phyloP scores from a whole-genome alignment of 2,113 vertebrate species.

The Psittacus erithacus region DNA sequence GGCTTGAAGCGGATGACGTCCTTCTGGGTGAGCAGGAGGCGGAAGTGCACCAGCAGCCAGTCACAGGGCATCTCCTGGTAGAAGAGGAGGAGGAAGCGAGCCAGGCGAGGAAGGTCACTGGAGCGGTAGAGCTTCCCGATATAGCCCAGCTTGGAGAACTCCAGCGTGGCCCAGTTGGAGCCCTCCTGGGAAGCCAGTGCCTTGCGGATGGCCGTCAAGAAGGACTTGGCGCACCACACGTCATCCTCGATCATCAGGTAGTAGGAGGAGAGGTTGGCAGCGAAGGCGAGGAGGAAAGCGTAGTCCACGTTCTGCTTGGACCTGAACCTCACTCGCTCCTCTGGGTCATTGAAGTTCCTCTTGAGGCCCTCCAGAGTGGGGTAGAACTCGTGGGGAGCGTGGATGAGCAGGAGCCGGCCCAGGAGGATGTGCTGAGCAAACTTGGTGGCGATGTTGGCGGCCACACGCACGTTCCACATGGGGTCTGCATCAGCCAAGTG shows the following conservation, averaged over 20 bases:
- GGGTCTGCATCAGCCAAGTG: constrained; percentile 79
- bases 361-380: constrained; percentile 75
- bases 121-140: constrained; percentile 88
- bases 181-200: constrained; percentile 48
- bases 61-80: constrained; percentile 88
- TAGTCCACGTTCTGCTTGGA: constrained; percentile 89
- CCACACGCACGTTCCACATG: constrained; percentile 66
- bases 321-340: constrained; percentile 80
- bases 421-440: constrained; percentile 73
- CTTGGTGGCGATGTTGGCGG: constrained; percentile 2
- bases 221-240: constrained; percentile 72
- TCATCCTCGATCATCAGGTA: constrained; percentile 89
- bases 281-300: constrained; percentile 83
- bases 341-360: constrained; percentile 73
- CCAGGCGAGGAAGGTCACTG: constrained; percentile 77
- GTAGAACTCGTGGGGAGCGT: constrained; percentile 60
- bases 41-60: constrained; percentile 83
- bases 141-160: constrained; percentile 87
- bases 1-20: constrained; percentile 78
- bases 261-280: constrained; percentile 79
- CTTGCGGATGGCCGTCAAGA: constrained; percentile 75
- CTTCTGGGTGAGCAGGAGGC: constrained; percentile 79
- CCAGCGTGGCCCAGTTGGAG: constrained; percentile 81
- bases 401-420: constrained; percentile 80
- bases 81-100: constrained; percentile 85